These are phyloP conservation scores for Agrilus planipennis DNA, from an alignment of 1,140 invertebrate species.

Conservation along the genomic window DNA sequence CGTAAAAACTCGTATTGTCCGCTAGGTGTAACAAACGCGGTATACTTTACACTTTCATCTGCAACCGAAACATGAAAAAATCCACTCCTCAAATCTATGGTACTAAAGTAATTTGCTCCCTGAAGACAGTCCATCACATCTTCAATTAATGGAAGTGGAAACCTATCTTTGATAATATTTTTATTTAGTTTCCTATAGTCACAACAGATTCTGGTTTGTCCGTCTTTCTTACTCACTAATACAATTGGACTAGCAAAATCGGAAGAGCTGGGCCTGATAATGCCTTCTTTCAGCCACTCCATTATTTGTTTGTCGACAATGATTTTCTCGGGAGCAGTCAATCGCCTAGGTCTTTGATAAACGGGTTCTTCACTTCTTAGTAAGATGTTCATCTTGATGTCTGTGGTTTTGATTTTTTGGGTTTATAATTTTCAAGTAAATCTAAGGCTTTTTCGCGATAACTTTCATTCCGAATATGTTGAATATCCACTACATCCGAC, in stretches of 20 bases:
- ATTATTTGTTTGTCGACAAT: slow-evolving; percentile 6
- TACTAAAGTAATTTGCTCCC: slow-evolving; percentile 19
- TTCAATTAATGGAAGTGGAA: slow-evolving; percentile 28
- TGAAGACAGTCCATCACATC: slow-evolving; percentile 18
- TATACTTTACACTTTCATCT: slow-evolving; percentile 25
- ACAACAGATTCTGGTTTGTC: slow-evolving; percentile 24
- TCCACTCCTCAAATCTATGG: slow-evolving; percentile 15
- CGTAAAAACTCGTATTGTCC: slow-evolving; percentile 33
- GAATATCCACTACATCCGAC: no score
- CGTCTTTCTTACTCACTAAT: slow-evolving; percentile 29
- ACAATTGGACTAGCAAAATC: slow-evolving; percentile 23
- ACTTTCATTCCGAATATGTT: no score
- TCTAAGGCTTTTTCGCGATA: no score
- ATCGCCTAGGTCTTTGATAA: neutral
- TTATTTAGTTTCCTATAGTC: slow-evolving; percentile 30
- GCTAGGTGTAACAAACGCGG: slow-evolving; percentile 30
- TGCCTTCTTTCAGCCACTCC: slow-evolving; percentile 7
- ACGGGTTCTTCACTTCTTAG: slow-evolving; percentile 5
- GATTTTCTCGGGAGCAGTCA: slow-evolving; percentile 2
- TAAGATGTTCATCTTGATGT: slow-evolving; percentile 6
- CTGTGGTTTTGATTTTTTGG: no score
- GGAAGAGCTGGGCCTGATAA: slow-evolving; percentile 19
- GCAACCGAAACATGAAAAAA: slow-evolving; percentile 22
- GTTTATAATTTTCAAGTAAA: no score
- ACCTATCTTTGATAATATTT: slow-evolving; percentile 28